Evolutionary conservation across 2,113 vertebrate genomes (phyloP).

Genomic region (Xerus inauris): DNA sequence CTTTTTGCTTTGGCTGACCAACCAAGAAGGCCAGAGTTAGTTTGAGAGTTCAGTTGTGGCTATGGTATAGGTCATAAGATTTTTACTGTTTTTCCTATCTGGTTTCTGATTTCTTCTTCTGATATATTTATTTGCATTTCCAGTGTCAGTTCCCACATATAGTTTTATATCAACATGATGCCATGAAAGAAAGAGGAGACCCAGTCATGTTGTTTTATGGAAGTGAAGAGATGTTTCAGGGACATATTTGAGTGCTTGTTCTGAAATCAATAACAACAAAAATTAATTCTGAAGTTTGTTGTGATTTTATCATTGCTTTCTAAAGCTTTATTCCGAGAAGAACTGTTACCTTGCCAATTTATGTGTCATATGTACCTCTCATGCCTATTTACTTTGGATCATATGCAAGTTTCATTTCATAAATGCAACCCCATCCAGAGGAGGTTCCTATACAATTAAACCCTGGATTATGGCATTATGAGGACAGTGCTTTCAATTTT

Average conservation of each 20-base stretch:
- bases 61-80: background rate
- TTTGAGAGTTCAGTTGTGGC: background rate
- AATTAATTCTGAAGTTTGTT: background rate
- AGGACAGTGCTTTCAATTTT: background rate
- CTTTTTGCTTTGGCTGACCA: background rate
- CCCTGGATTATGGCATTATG: background rate
- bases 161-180: background rate
- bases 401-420: background rate
- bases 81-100: background rate
- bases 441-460: background rate
- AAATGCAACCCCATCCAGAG: background rate
- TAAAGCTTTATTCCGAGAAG: conserved; percentile 3
- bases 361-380: background rate
- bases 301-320: background rate
- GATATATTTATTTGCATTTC: background rate
- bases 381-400: background rate
- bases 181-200: background rate
- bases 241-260: background rate
- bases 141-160: background rate
- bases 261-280: background rate
- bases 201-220: background rate
- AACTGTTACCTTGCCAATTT: background rate
- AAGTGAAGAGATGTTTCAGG: background rate
- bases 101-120: background rate
- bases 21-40: background rate